Conservation (phyloP, 37 sponge, comb jelly and placozoan genomes). For the Petrosia ficiformis region DNA sequence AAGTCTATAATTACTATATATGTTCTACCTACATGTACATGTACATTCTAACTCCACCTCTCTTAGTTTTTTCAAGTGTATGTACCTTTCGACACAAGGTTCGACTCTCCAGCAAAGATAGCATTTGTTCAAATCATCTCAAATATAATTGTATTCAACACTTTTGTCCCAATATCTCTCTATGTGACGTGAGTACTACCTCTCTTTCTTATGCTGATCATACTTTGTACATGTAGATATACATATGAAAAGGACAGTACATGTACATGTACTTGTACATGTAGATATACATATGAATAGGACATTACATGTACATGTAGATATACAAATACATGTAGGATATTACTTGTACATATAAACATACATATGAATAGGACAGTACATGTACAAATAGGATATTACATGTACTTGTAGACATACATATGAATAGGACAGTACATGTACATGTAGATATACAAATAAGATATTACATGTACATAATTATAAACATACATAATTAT, state of each 20-base stretch:
- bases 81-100: slow-evolving; percentile 34
- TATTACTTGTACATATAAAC: background rate
- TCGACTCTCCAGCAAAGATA: slow-evolving; percentile 55
- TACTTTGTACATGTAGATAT: background rate
- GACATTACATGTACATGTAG: background rate
- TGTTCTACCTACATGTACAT: background rate
- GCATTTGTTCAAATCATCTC: slow-evolving; percentile 86
- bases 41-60: background rate
- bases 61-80: slow-evolving; percentile 51
- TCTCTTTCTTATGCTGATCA: too few species aligned
- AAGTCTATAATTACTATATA: slow-evolving; percentile 10
- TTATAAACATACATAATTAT: too few species aligned
- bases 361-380: background rate
- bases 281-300: background rate
- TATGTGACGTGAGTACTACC: slow-evolving; percentile 85
- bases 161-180: slow-evolving; percentile 96
- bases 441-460: too few species aligned
- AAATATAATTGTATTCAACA: slow-evolving; percentile 91
- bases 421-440: too few species aligned
- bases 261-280: background rate
- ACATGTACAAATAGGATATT: too few species aligned
- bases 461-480: too few species aligned
- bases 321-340: background rate
- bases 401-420: too few species aligned
- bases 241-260: background rate